Conservation (phyloP, 2,797 vertebrate genomes). For the Agapornis canus region DNA sequence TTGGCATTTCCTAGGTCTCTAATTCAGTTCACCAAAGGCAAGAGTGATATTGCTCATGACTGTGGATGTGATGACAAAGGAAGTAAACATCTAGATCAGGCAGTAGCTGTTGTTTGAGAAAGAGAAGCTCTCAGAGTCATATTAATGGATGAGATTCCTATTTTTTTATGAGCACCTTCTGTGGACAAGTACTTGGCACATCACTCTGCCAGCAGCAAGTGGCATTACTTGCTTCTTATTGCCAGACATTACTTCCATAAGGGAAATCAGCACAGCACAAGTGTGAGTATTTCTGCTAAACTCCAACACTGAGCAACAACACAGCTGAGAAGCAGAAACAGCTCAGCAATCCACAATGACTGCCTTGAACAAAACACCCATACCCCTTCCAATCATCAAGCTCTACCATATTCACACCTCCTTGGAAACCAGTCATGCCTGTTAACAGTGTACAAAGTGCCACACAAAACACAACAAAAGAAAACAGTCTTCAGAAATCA, state of each 20-base stretch:
- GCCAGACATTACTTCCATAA: background rate
- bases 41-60: background rate
- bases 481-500: background rate
- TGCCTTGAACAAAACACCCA: background rate
- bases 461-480: background rate
- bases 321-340: background rate
- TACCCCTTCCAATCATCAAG: background rate
- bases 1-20: background rate
- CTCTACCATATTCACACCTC: background rate
- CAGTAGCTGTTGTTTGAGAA: background rate
- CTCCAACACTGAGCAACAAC: background rate
- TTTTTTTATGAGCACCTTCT: background rate
- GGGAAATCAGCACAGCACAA: background rate
- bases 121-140: background rate
- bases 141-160: background rate
- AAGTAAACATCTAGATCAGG: background rate
- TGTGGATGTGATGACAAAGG: background rate
- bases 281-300: background rate
- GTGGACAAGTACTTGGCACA: background rate
- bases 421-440: background rate
- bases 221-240: too few species aligned
- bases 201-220: background rate
- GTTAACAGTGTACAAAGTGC: background rate
- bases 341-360: background rate
- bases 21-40: background rate